phyloP scores from a whole-genome alignment of 2,797 vertebrate genomes.

The Micrastur ruficollis region DNA sequence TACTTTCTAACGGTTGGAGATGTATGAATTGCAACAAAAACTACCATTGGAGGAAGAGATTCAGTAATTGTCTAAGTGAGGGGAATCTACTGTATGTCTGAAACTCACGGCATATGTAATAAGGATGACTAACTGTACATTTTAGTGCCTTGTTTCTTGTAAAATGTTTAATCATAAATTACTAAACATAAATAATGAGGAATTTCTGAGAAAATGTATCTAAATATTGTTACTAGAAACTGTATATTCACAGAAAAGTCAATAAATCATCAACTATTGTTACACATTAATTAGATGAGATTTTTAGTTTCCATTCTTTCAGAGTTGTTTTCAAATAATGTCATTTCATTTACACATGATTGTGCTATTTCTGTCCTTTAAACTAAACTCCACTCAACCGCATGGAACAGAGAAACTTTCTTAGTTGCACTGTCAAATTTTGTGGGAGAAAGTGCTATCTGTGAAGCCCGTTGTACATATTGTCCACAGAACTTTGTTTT shows the following conservation, averaged over 20 bases:
- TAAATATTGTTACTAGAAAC: constrained; percentile 55
- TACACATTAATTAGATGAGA: not conserved
- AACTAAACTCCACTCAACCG: not conserved
- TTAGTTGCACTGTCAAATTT: not conserved
- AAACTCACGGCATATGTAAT: not conserved
- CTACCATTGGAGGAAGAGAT: not conserved
- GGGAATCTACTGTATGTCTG: not conserved
- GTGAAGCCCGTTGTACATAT: not conserved
- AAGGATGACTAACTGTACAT: constrained; percentile 39
- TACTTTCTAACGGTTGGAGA: not conserved
- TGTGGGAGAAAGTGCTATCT: not conserved
- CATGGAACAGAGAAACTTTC: not conserved
- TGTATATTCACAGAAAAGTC: constrained; percentile 39
- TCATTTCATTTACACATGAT: not conserved
- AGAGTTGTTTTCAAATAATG: constrained; percentile 9
- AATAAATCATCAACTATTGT: constrained; percentile 59
- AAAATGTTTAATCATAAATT: constrained; percentile 59
- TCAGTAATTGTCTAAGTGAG: not conserved
- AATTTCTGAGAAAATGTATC: constrained; percentile 39
- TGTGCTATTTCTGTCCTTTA: constrained; percentile 13
- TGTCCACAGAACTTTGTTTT: not conserved
- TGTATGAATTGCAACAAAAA: not conserved
- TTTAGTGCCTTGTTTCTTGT: constrained; percentile 67
- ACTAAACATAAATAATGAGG: constrained; percentile 24
- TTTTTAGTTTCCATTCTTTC: constrained; percentile 2